These are phyloP conservation scores for Patella ulyssiponensis DNA, from an alignment of 2,888 invertebrate species.

Conservation along the genomic window DNA sequence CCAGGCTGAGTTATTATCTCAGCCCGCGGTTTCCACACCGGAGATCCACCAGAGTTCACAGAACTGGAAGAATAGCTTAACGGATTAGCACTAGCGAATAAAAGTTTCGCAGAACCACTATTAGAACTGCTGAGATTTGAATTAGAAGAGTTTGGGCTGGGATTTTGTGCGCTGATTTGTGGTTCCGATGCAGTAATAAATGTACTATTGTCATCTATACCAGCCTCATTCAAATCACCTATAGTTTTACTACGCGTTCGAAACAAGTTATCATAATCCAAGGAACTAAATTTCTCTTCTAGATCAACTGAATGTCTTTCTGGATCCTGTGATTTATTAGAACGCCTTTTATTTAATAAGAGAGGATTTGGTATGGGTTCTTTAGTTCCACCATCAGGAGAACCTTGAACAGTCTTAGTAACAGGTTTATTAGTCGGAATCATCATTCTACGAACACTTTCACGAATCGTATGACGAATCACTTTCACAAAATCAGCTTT, in stretches of 20 bases:
- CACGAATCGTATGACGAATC: conserved; percentile 95
- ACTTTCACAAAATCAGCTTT: conserved; percentile 97
- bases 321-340: conserved; percentile 45
- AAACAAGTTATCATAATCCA: conserved; percentile 75
- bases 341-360: conserved; percentile 49
- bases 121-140: conserved; percentile 61
- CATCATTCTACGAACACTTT: conserved; percentile 97
- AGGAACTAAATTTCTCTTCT: conserved; percentile 83
- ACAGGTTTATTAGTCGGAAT: conserved; percentile 77
- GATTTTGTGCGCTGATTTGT: conserved; percentile 40
- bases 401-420: conserved; percentile 31
- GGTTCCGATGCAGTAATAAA: conserved; percentile 46
- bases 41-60: conserved; percentile 80
- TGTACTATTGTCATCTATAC: conserved; percentile 49
- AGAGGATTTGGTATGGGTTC: conserved; percentile 17
- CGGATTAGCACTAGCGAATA: conserved; percentile 94
- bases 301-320: conserved; percentile 76
- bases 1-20: conserved; percentile 32
- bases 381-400: conserved; percentile 20
- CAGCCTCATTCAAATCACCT: conserved; percentile 81
- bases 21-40: conserved; percentile 86
- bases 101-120: conserved; percentile 79
- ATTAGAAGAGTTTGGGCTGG: conserved; percentile 57
- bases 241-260: conserved; percentile 92
- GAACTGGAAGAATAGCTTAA: conserved; percentile 86